Evolutionary conservation across 2,113 vertebrate species (phyloP).

Genomic region (Sinosuthora webbiana): DNA sequence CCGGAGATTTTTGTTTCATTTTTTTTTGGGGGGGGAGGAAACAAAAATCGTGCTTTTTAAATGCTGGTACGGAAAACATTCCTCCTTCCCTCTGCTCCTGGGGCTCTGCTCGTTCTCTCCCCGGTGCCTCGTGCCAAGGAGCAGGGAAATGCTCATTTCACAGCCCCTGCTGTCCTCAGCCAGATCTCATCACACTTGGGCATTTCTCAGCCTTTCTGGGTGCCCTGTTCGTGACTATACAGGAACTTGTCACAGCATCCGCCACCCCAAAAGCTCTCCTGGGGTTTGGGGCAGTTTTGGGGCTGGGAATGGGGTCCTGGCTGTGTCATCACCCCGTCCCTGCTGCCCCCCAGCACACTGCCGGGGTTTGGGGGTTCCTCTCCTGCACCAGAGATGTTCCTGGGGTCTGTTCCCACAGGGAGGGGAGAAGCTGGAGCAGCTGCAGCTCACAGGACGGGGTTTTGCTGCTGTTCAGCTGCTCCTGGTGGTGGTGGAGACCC

Average conservation of each 20-base stretch:
- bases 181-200: neutral
- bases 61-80: neutral
- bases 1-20: neutral
- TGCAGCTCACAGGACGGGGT: neutral
- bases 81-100: neutral
- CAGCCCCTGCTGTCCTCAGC: neutral
- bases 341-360: rapidly evolving
- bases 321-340: rapidly evolving
- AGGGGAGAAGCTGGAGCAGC: neutral
- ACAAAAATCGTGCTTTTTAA: neutral
- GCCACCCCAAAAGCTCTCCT: too few species aligned
- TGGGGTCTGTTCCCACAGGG: neutral
- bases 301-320: neutral
- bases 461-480: neutral
- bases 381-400: neutral
- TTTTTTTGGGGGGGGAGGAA: neutral
- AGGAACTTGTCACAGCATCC: too few species aligned
- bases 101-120: neutral
- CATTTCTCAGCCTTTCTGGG: neutral
- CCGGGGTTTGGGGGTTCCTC: neutral
- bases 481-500: neutral
- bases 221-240: too few species aligned
- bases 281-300: too few species aligned
- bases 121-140: too few species aligned
- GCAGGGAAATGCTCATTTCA: neutral